Conservation (phyloP, 2,797 vertebrate genomes). For the Melopsittacus undulatus region DNA sequence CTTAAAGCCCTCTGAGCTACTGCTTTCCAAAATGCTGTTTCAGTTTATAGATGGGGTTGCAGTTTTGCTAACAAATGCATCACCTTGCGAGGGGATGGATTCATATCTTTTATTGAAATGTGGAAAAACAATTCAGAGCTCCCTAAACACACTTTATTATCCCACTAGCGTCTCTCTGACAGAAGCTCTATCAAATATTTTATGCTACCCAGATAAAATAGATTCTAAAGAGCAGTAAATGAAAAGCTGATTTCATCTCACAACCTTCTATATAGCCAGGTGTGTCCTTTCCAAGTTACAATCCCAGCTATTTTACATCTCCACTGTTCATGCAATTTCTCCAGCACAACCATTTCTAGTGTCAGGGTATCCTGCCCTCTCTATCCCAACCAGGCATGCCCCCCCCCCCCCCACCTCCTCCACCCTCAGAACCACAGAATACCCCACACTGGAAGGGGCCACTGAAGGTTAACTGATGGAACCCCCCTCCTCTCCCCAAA, state of each 20-base stretch:
- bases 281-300: not conserved
- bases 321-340: not conserved
- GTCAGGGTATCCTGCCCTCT: not conserved
- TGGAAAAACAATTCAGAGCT: not conserved
- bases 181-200: not conserved
- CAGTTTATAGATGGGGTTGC: not conserved
- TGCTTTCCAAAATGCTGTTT: not conserved
- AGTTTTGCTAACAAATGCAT: not conserved
- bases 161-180: not conserved
- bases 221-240: not conserved
- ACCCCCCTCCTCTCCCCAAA: not conserved
- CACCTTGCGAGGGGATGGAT: not conserved
- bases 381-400: not conserved
- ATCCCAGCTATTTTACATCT: not conserved
- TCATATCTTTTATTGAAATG: not conserved
- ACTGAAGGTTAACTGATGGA: not conserved
- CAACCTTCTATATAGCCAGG: not conserved
- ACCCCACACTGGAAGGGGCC: not conserved
- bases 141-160: not conserved
- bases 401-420: not conserved
- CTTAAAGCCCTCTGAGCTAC: not conserved
- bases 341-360: not conserved
- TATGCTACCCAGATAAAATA: not conserved
- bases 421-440: not conserved
- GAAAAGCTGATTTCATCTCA: constrained; percentile 2